phyloP scores from a whole-genome alignment of 2,113 vertebrate species.

The Bufo gargarizans region DNA sequence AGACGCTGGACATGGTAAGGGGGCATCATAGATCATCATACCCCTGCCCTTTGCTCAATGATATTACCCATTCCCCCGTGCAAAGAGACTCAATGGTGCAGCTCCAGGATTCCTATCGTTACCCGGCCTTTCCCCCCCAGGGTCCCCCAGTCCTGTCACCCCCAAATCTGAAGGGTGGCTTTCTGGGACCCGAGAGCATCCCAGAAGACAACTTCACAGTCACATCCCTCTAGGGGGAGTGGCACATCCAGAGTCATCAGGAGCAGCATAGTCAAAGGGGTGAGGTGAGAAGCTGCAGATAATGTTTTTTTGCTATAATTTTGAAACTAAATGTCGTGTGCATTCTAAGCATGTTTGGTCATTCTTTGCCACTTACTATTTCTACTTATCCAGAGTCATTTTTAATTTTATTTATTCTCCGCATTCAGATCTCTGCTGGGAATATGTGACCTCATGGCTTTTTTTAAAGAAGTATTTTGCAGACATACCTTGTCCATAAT shows the following conservation, averaged over 20 bases:
- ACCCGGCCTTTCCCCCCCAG: conserved; percentile 83
- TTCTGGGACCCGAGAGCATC: conserved; percentile 94
- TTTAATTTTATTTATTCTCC: too few relatives aligned
- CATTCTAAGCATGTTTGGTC: neutral
- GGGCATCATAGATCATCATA: conserved; percentile 76
- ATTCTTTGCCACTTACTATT: neutral
- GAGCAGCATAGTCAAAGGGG: conserved; percentile 47
- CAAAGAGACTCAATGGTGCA: conserved; percentile 91
- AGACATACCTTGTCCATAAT: neutral
- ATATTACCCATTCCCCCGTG: conserved; percentile 89
- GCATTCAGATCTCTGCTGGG: too few relatives aligned
- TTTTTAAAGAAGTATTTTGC: neutral
- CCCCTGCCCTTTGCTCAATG: conserved; percentile 80
- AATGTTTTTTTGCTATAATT: neutral
- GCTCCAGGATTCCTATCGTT: conserved; percentile 91
- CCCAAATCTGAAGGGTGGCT: conserved; percentile 80
- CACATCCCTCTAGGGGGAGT: conserved; percentile 92
- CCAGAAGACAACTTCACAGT: conserved; percentile 97
- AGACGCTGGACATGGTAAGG: conserved; percentile 83
- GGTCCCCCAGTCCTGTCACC: conserved; percentile 80
- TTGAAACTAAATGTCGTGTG: neutral
- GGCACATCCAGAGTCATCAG: conserved; percentile 50
- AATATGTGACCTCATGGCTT: too few relatives aligned
- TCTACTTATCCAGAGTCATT: neutral
- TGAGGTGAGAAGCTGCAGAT: conserved; percentile 37